A percentile compares a stretch with the other conserved stretches of the same genome.
These are phyloP conservation scores for Dipodomys merriami DNA, from an alignment of 2,113 vertebrate species.

Conservation along the genomic window DNA sequence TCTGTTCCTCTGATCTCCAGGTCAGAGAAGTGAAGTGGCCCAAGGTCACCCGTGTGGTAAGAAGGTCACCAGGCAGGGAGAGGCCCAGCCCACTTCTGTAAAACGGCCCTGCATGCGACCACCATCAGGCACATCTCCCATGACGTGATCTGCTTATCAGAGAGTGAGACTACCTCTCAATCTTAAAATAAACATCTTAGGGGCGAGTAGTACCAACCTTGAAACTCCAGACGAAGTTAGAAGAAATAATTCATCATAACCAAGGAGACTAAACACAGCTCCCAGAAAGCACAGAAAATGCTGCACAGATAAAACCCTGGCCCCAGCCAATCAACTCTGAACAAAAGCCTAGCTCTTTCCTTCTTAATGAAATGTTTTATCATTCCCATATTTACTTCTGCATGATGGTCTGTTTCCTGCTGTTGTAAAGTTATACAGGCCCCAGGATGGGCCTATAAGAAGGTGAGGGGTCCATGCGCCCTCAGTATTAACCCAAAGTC, in stretches of 20 bases:
- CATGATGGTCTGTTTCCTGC: not conserved
- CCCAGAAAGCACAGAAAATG: not conserved
- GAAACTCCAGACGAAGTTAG: conserved; percentile 72
- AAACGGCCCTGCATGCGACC: rapidly evolving
- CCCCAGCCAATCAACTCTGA: not conserved
- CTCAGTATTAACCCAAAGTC: not conserved
- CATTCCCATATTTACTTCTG: not conserved
- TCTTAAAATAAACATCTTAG: conserved; percentile 60
- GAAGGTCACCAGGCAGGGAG: not conserved
- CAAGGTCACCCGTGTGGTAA: not conserved
- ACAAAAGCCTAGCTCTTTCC: not conserved
- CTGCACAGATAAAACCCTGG: not conserved
- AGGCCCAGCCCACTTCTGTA: rapidly evolving
- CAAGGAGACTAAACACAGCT: conserved; percentile 72
- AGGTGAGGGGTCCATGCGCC: not conserved
- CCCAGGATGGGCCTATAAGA: not conserved
- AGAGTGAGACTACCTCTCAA: not conserved
- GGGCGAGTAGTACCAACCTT: conserved; percentile 71
- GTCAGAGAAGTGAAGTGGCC: not conserved
- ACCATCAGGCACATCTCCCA: rapidly evolving
- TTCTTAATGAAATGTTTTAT: not conserved
- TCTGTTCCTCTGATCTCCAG: not conserved
- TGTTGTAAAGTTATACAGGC: not conserved
- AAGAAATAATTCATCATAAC: conserved; percentile 62
- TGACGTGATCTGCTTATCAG: not conserved